Evolutionary conservation across 2,113 vertebrate species (phyloP), one percentile per base, ranked within the genome.

Genomic region (Platysternon megacephalum): DNA sequence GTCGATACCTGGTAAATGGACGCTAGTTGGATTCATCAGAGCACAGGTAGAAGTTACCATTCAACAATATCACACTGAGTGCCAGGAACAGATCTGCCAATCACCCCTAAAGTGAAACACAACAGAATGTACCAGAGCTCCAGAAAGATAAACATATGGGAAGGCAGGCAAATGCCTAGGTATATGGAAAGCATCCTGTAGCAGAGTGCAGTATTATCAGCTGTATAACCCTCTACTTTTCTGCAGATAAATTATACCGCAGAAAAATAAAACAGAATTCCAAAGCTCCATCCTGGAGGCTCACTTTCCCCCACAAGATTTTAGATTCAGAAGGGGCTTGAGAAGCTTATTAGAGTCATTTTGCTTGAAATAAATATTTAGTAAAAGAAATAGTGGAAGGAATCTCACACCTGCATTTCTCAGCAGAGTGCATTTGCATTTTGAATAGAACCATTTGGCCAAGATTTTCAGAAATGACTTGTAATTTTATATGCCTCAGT

Each of bases 321-420:
- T 85, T 35, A 46, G 42, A 11, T 83, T 52, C 68, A 85, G 53
- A 84, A 91, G 85, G 21, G 52, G 52, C 52, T 53, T 53, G 52
- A 53, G 52, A 53, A 53, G 21, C 0, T 1, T 1, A 11, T 49
- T 11, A 49, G 48, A 82, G 58, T 1, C 0, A 0, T 0, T 51
- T 61, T 74, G 53, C 72, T n/a, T 52, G 68, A 88, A 87, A 3
- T 42, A 79, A 79, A 13, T 53, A 68, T 61, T 91, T 61, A 79
- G 11, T 46, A 52, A 53, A 72, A 22, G 17, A 91, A 94, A 53
- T 1, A 79, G 44, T 22, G 22, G 88, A 74, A 95, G 49, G 52
- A 53, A 53, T 32, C 61, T n/a, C 61, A 11, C 49, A 42, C 1
- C 32, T 65, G 53, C 7, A 42, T 9, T 89, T 82, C 51, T 78